phyloP scores from a whole-genome alignment of 2,113 vertebrate genomes.

The Geothlypis trichas region DNA sequence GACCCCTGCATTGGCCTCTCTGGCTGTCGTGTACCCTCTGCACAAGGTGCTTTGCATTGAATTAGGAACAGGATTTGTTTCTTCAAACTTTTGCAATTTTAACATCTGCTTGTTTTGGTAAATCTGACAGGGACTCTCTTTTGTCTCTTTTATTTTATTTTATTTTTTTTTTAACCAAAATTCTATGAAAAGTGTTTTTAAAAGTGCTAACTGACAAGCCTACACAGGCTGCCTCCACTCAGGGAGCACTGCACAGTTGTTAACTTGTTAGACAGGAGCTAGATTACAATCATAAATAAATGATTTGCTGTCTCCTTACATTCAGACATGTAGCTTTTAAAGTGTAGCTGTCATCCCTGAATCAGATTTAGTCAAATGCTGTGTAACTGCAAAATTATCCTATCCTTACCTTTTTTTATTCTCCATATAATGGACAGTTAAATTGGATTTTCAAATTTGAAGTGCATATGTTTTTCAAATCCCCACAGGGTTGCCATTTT shows the following conservation, averaged over 20 bases:
- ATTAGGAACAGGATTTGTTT: not conserved
- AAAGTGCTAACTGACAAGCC: conserved; percentile 71
- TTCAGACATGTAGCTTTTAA: conserved; percentile 82
- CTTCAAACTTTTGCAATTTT: conserved; percentile 26
- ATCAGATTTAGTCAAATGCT: conserved; percentile 85
- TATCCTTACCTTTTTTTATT: conserved; percentile 81
- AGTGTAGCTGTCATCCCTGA: conserved; percentile 82
- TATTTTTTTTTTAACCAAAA: not conserved
- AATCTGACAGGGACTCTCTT: conserved; percentile 69
- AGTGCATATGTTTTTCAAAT: conserved; percentile 81
- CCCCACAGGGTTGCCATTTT: conserved; percentile 80
- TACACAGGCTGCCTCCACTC: conserved; percentile 61
- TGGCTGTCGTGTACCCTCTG: not conserved
- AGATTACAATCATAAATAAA: conserved; percentile 87
- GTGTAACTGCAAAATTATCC: conserved; percentile 84
- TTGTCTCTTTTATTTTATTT: conserved; percentile 58
- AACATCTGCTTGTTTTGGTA: conserved; percentile 56
- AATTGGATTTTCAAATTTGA: conserved; percentile 86
- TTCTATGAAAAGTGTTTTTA: conserved; percentile 62
- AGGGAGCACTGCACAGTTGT: conserved; percentile 69
- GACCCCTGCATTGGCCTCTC: not conserved
- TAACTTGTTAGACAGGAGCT: conserved; percentile 81
- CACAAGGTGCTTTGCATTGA: not conserved
- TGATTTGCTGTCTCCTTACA: conserved; percentile 84
- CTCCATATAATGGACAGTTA: conserved; percentile 84